Base-by-base conservation (phyloP, 2,113 vertebrate species). In the Antennarius striatus region DNA sequence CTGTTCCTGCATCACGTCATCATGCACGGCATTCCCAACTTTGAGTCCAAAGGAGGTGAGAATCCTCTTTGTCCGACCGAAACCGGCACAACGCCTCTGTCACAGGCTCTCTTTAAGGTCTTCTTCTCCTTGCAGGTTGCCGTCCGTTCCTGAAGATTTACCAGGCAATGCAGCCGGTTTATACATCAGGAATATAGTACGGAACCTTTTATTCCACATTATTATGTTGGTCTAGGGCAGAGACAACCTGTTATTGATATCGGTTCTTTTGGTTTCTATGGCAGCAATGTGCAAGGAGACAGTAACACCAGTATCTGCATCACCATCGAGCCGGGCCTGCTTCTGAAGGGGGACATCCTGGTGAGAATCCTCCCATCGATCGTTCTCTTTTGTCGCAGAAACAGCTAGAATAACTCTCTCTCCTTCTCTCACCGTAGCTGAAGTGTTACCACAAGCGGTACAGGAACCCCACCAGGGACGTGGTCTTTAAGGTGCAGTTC, bases 111-210 rank as follows among this genome's bases (percentile, higher is more conserved):
- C 17, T 3, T 13, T 50, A 28, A 50, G 3, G 36, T 6, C 10
- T 5, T 16, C 16, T 45, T 42, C 16, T 57, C 43, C 58, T 85
- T 81, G 15, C 87, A 99, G 98, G 98, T 72, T 99, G 97, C 77
- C 96, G 96, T 55, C 97, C 98, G 1, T 99, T 99, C 85, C 95
- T 99, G 85, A 98, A 98, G 90, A 98, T 99, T 91, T 99, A 99
- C 94, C 98, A 99, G 90, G 95, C 96, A 17, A 98, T 99, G 98
- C 97, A 99, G 70, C 98, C 96, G 0, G 95, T 98, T 79, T 99
- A 99, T 81, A 99, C 96, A 0, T 99, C 98, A 10, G 98, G 96
- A 75, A 99, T 99, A 92, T 99, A 99, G 98, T 99, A 95, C 87
- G 94, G 12, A 48, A 10, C 16, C 43, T 65, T 67, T 71, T 30